phyloP scores from a whole-genome alignment of 2,797 vertebrate species.

The Catharus ustulatus region DNA sequence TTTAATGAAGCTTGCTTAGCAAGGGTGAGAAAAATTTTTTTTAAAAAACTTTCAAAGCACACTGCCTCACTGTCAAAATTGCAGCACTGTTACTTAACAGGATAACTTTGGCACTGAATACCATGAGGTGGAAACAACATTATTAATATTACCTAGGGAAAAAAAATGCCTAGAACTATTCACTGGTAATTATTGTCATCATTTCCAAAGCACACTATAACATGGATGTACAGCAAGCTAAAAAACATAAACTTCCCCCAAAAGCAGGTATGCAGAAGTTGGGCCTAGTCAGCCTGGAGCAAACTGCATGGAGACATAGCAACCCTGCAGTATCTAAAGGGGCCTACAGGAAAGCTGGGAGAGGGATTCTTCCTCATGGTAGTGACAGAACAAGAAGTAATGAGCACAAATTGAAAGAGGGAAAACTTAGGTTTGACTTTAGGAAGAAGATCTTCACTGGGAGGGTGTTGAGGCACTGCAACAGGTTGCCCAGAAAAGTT shows the following conservation, averaged over 20 bases:
- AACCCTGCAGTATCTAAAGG: neutral
- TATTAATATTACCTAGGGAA: fast-evolving
- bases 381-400: fast-evolving
- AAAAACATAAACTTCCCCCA: neutral
- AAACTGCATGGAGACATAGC: neutral
- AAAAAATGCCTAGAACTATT: fast-evolving
- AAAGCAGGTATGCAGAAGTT: neutral
- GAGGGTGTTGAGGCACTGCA: neutral
- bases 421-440: neutral
- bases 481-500: neutral
- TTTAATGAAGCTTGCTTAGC: neutral
- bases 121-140: neutral
- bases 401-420: fast-evolving
- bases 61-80: fast-evolving
- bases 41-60: neutral
- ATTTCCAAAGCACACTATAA: neutral
- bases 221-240: fast-evolving
- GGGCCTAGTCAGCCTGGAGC: neutral
- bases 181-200: no score
- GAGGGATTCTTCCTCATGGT: neutral
- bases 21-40: fast-evolving
- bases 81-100: fast-evolving
- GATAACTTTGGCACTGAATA: neutral
- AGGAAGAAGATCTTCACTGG: neutral
- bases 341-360: neutral